phyloP scores from a whole-genome alignment of 2,113 vertebrate genomes.

The Hypanus sabinus region DNA sequence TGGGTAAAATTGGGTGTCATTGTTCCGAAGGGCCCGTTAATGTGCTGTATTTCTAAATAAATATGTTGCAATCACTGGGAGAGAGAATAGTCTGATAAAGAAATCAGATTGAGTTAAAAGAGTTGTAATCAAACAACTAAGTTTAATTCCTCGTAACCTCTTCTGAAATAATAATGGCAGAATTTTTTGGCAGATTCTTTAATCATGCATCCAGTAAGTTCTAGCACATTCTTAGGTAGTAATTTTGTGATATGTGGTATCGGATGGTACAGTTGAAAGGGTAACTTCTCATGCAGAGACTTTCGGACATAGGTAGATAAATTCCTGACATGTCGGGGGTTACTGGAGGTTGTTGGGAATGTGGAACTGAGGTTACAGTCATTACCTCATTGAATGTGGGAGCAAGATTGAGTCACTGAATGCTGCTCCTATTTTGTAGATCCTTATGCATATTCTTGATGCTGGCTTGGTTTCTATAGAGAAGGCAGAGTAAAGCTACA shows the following conservation, averaged over 20 bases:
- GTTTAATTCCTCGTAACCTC: too few species aligned
- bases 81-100: neutral
- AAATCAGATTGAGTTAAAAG: neutral
- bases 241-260: neutral
- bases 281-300: too few species aligned
- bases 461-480: neutral
- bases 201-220: neutral
- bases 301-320: too few species aligned
- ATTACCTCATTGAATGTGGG: too few species aligned
- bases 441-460: neutral
- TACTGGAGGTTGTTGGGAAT: too few species aligned
- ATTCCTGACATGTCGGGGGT: too few species aligned
- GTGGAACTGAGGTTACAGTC: too few species aligned
- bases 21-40: too few species aligned
- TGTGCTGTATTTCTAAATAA: too few species aligned
- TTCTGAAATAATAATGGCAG: neutral
- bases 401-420: too few species aligned
- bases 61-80: neutral
- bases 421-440: too few species aligned
- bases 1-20: too few species aligned
- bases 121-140: neutral
- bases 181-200: neutral
- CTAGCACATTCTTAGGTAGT: neutral
- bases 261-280: neutral
- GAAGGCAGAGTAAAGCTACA: neutral